These are phyloP conservation scores for Aphidoletes aphidimyza DNA, from an alignment of 2,888 invertebrate genomes.

Conservation along the genomic window DNA sequence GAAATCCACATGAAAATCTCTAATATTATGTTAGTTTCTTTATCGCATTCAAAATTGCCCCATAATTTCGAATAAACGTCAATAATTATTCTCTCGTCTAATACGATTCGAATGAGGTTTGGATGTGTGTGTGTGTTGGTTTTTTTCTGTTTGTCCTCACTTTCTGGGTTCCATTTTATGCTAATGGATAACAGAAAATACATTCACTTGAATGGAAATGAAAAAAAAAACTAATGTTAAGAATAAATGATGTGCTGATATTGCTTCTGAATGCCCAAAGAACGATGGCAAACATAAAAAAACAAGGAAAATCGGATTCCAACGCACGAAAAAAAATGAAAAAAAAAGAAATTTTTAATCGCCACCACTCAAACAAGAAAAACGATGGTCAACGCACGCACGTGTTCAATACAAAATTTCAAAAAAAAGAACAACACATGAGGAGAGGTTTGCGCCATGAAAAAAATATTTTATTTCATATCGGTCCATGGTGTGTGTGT, in stretches of 20 bases:
- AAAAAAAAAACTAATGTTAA: neutral
- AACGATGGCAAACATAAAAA: neutral
- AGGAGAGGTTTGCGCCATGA: neutral
- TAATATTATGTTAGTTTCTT: neutral
- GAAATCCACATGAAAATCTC: neutral
- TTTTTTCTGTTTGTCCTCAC: neutral
- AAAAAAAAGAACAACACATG: neutral
- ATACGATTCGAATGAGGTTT: constrained; percentile 25
- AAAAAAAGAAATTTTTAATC: constrained; percentile 29
- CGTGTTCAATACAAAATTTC: constrained; percentile 26
- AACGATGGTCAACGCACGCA: constrained; percentile 22
- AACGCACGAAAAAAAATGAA: neutral
- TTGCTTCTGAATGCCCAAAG: neutral
- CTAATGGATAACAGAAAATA: constrained; percentile 30
- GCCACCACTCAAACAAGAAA: neutral
- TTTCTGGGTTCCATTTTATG: constrained; percentile 8
- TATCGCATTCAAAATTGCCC: constrained; percentile 40
- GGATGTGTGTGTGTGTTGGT: no score
- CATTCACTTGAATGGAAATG: neutral
- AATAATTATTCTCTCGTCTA: constrained; percentile 37
- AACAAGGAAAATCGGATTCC: neutral
- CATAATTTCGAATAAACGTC: constrained; percentile 51
- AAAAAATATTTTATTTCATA: constrained; percentile 40
- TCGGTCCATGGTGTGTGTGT: no score
- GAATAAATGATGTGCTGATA: constrained; percentile 43